Evolutionary conservation across 2,797 vertebrate species (phyloP), one percentile per base, ranked within the genome.

Genomic region (Dryobates pubescens): DNA sequence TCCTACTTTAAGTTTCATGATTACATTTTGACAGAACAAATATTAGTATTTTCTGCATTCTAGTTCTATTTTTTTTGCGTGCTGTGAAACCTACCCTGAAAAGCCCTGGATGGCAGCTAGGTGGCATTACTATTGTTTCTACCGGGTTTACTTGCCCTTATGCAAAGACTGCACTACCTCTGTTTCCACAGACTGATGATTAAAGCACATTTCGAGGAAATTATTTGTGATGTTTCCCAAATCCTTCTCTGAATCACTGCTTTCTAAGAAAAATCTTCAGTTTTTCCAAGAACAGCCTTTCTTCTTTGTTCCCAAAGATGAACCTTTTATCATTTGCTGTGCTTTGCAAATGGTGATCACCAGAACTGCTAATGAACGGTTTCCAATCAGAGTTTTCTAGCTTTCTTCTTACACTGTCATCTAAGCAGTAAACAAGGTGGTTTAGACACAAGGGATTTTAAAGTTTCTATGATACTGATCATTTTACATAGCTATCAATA

Each of bases 81-180:
- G 47, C 67, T 78, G 49, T 81, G 47, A 65, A 58, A 81, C 4
- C 13, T 76, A 27, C 17, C n/a, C 1, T 76, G 86, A 90, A 84
- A 71, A 83, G 61, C 83, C 22, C 18, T 1, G 6, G 17, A 53
- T 77, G 83, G 68, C 88, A 90, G 92, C 90, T 95, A 96, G 90
- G 78, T 94, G 94, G 83, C 92, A 88, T 95, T 90, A n/a, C 81
- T 84, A 94, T 90, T 92, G 77, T 88, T 91, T 69, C 41, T 59
- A 24, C 51, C 16, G 34, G 2, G n/a, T 91, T 84, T 81, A 3
- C n/a, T 54, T 62, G 43, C 76, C 79, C 61, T 91, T 70, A 79
- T 32, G 16, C 36, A 65, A 72, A 80, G 47, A 75, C 62, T 63
- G 6, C 24, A 27, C 41, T 75, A 75, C 56, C 83, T 88, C 77